A percentile compares a stretch with the other conserved stretches of the same genome.
Evolutionary conservation across 2,113 vertebrate species (phyloP).

Genomic region (Taurulus bubalis): DNA sequence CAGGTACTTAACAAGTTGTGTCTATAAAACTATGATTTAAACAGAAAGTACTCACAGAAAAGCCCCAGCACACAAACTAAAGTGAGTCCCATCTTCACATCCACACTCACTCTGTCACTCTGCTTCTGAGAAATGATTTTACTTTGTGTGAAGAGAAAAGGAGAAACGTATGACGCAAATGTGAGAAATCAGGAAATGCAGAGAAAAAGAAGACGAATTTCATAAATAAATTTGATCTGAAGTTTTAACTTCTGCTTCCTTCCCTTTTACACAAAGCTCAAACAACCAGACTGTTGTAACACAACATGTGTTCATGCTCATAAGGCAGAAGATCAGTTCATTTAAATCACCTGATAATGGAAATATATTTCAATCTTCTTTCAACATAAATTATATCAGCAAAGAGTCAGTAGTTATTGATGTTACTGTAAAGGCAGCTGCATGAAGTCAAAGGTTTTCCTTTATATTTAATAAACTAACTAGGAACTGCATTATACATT

Average conservation of each 20-base stretch:
- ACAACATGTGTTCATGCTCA: neutral
- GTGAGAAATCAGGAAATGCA: neutral
- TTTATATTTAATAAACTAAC: neutral
- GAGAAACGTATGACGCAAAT: neutral
- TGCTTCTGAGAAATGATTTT: neutral
- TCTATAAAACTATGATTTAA: neutral
- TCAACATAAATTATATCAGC: no score
- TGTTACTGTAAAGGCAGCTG: neutral
- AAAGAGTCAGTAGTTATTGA: neutral
- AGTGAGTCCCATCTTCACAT: conserved; percentile 3
- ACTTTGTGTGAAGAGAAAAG: neutral
- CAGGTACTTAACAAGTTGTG: neutral
- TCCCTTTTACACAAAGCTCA: neutral
- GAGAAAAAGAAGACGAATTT: neutral
- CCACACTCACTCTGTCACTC: neutral
- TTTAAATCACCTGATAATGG: neutral
- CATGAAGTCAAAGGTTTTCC: neutral
- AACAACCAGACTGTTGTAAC: neutral
- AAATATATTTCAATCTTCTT: neutral
- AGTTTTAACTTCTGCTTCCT: neutral
- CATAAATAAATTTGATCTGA: neutral
- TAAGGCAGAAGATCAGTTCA: neutral
- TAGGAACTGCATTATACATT: no score
- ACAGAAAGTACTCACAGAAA: conserved; percentile 10
- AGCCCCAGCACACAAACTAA: neutral